phyloP scores from a whole-genome alignment of 2,113 vertebrate species.

The Rhea americana region DNA sequence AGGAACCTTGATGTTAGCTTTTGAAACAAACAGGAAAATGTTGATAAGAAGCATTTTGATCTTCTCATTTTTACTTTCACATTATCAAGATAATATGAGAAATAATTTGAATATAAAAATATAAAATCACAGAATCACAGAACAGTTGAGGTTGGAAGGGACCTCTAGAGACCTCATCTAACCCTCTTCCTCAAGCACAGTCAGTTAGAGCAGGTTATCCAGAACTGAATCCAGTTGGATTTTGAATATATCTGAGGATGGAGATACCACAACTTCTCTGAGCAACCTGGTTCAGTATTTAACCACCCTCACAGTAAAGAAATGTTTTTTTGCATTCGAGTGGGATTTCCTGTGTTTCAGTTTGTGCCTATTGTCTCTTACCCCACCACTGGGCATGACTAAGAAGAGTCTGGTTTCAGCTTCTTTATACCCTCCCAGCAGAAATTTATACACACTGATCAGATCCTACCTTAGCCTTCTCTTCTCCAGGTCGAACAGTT shows the following conservation, averaged over 20 bases:
- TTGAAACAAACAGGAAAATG: not conserved
- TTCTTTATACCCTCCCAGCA: not conserved
- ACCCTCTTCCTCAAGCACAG: not conserved
- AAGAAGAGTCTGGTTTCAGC: not conserved
- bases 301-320: not conserved
- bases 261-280: not conserved
- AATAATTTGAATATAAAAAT: not conserved
- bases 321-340: not conserved
- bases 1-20: not conserved
- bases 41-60: not conserved
- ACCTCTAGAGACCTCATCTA: not conserved
- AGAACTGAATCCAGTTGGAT: not conserved
- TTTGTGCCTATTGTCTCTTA: not conserved
- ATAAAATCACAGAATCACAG: not conserved
- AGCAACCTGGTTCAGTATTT: not conserved
- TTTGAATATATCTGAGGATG: not conserved
- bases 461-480: not conserved
- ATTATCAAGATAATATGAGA: not conserved
- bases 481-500: too few relatives aligned
- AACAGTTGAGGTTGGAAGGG: not conserved
- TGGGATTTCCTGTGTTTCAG: not conserved
- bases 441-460: not conserved
- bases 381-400: not conserved
- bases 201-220: not conserved
- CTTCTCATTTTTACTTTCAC: not conserved